Evolutionary conservation across 1,140 invertebrate species (phyloP).

Genomic region (Melipona quadrifasciata): DNA sequence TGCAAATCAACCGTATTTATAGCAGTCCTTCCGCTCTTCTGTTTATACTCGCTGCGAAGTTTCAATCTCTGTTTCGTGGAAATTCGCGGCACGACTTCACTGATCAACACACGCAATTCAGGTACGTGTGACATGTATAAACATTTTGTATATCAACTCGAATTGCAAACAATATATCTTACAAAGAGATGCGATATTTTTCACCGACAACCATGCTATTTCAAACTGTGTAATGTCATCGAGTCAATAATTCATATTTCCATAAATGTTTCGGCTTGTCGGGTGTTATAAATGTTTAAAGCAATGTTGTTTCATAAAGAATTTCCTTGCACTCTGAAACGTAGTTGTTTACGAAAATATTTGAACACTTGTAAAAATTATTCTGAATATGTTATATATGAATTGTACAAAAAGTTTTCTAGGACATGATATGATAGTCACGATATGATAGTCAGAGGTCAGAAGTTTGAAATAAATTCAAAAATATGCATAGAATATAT

Average conservation of each 20-base stretch:
- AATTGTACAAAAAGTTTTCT: background rate
- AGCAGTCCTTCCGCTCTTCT: conserved; percentile 29
- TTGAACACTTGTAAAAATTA: background rate
- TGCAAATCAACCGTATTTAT: conserved; percentile 46
- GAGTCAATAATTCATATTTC: background rate
- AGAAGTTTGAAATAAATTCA: background rate
- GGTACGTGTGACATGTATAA: conserved; percentile 20
- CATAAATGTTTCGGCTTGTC: background rate
- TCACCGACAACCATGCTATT: background rate
- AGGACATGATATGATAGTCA: background rate
- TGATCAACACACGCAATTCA: background rate
- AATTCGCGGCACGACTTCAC: background rate
- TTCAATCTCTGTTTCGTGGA: conserved; percentile 14
- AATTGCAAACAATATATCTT: background rate
- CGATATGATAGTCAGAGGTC: too few species aligned
- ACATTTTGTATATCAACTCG: background rate
- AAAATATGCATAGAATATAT: background rate
- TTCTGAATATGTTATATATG: background rate
- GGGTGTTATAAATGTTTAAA: background rate
- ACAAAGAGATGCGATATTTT: background rate
- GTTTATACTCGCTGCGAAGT: conserved; percentile 19
- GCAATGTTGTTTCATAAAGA: too few species aligned
- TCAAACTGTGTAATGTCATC: background rate
- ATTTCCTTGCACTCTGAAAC: background rate
- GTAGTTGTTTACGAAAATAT: background rate